Evolutionary conservation across 2,797 vertebrate genomes (phyloP).

Genomic region (Tenualosa thibaudeaui): DNA sequence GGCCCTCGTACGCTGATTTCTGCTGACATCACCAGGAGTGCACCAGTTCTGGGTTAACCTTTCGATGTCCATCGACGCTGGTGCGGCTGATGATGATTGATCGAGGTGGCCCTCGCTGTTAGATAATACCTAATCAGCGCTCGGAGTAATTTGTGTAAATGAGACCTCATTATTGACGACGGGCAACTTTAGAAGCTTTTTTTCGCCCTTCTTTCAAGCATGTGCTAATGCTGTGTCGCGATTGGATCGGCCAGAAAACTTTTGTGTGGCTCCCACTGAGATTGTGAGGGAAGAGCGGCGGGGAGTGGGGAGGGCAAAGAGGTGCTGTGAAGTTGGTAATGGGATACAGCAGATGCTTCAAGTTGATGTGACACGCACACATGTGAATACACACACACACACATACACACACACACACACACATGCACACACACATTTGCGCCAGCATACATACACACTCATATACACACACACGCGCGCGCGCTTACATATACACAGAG

Average conservation of each 20-base stretch:
- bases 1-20: constrained; percentile 87
- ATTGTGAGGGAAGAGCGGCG: constrained; percentile 51
- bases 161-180: constrained; percentile 92
- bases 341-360: constrained; percentile 52
- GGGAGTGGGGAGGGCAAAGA: constrained; percentile 52
- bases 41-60: constrained; percentile 90
- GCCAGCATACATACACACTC: constrained; percentile 39
- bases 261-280: constrained; percentile 71
- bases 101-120: constrained; percentile 88
- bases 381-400: not conserved
- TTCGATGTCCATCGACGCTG: constrained; percentile 86
- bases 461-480: not conserved
- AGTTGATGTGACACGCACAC: not conserved
- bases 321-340: constrained; percentile 52
- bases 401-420: constrained; percentile 16
- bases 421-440: not conserved
- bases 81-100: constrained; percentile 89
- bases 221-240: constrained; percentile 70
- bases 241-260: constrained; percentile 78
- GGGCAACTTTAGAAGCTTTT: constrained; percentile 80
- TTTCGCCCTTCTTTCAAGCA: constrained; percentile 40
- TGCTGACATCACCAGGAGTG: constrained; percentile 90
- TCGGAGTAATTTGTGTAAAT: constrained; percentile 95
- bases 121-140: constrained; percentile 96
- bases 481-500: too few species aligned